Percentiles rank a stretch among this genome's conserved stretches.
Conservation (phyloP, 2,113 vertebrate genomes). For the Aphelocoma coerulescens region DNA sequence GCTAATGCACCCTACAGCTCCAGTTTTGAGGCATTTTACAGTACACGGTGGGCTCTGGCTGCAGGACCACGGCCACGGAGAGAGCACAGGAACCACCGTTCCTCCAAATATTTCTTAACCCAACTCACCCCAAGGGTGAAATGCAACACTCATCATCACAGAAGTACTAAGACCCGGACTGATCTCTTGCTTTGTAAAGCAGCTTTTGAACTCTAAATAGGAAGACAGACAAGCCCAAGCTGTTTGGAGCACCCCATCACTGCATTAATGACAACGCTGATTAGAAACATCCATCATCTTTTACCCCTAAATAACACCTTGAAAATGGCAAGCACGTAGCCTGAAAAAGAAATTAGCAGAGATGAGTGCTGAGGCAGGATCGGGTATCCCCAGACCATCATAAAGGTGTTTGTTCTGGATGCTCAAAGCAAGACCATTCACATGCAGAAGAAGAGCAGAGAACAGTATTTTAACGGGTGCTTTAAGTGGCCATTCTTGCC, state of each 20-base stretch:
- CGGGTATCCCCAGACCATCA: not conserved
- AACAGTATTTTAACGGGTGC: not conserved
- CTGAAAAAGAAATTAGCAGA: not conserved
- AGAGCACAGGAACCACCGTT: rapidly evolving
- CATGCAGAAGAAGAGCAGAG: not conserved
- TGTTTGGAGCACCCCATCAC: not conserved
- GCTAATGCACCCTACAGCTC: not conserved
- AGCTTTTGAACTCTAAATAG: not conserved
- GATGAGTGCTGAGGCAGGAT: not conserved
- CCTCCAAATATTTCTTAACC: not conserved
- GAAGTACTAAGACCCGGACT: not conserved
- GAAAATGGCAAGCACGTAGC: not conserved
- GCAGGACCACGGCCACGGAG: rapidly evolving
- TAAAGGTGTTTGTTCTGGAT: not conserved
- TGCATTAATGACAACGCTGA: not conserved
- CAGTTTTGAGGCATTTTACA: rapidly evolving
- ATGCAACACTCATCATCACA: not conserved
- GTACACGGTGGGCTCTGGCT: rapidly evolving
- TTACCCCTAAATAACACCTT: not conserved
- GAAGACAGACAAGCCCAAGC: not conserved
- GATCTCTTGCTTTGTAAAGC: not conserved
- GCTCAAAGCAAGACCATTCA: not conserved
- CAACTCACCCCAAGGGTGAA: not conserved
- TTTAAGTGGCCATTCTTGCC: not conserved
- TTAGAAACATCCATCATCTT: not conserved